Conservation (phyloP, 2,888 invertebrate genomes). For the Drosophila anomalata region DNA sequence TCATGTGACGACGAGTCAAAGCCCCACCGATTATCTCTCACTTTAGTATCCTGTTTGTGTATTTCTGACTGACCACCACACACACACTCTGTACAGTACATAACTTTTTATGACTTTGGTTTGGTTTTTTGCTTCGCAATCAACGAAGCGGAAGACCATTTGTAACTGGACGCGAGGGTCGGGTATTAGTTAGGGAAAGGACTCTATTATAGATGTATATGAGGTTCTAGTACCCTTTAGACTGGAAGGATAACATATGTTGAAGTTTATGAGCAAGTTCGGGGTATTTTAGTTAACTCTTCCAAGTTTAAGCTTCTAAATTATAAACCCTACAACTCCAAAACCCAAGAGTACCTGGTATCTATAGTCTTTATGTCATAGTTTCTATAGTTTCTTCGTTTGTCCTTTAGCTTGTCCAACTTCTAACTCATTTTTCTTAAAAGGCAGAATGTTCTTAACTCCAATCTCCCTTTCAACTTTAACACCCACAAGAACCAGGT, state of each 20-base stretch:
- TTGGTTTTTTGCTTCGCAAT: neutral
- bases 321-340: too few relatives aligned
- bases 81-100: neutral
- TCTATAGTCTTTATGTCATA: too few relatives aligned
- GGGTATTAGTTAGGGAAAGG: neutral
- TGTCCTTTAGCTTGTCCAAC: too few relatives aligned
- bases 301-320: too few relatives aligned
- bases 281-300: too few relatives aligned
- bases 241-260: neutral
- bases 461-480: neutral
- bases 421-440: too few relatives aligned
- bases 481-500: neutral
- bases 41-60: conserved; percentile 16
- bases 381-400: too few relatives aligned
- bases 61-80: conserved; percentile 7
- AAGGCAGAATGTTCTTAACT: too few relatives aligned
- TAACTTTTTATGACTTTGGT: conserved; percentile 28
- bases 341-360: too few relatives aligned
- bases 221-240: neutral
- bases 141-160: conserved; percentile 31
- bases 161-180: conserved; percentile 1
- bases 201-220: neutral
- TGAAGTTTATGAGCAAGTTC: too few relatives aligned
- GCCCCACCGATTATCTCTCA: conserved; percentile 19
- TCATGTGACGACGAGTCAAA: conserved; percentile 16